Base-by-base conservation (phyloP, 2,797 vertebrate genomes). In the Dryobates pubescens region DNA sequence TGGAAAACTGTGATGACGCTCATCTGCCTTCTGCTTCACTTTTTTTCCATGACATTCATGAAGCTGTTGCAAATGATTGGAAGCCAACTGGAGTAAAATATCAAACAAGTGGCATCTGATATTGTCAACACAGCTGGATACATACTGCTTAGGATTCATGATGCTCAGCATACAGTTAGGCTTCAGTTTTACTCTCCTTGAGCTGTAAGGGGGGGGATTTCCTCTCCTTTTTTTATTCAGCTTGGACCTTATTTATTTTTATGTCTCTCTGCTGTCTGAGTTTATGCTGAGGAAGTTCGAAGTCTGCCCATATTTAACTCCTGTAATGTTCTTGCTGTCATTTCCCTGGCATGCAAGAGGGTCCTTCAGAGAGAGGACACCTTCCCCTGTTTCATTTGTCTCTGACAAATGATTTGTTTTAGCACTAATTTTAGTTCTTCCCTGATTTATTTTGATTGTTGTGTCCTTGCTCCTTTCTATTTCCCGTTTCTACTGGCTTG, bases 101-200 rank as follows among this genome's bases (percentile, higher is more conserved):
- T 62, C 93, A 83, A 93, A 94, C 94, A 93, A 95, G 82, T 86
- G 89, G 51, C 77, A 77, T 91, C 82, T 20, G 6, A 57, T 79
- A 23, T 65, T 92, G 92, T 88, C 94, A 94, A 84, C 92, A 93
- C 94, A 96, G 94, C 94, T 96, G 96, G 82, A 88, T 94, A 54
- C 9, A 2, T 68, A 13, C 32, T 19, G 32, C 41, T 76, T 15
- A 18, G 87, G 68, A 75, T 78, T 81, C 17, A 1, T 30, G 57
- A 49, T 91, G 87, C 77, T 94, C 58, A 45, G 61, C 41, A 6
- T 41, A 18, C 32, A 54, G 43, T 81, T 17, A 15, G 23, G 36
- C 86, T 86, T 81, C 36, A 49, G 45, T 65, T 78, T 24, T 34
- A 17, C 29, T 69, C 10, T 43, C 5, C 57, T 83, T 38, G 68